Percentiles rank a stretch among this genome's conserved stretches.
phyloP scores from a whole-genome alignment of 2,797 vertebrate genomes.

The Enteromius thamalakanensis region DNA sequence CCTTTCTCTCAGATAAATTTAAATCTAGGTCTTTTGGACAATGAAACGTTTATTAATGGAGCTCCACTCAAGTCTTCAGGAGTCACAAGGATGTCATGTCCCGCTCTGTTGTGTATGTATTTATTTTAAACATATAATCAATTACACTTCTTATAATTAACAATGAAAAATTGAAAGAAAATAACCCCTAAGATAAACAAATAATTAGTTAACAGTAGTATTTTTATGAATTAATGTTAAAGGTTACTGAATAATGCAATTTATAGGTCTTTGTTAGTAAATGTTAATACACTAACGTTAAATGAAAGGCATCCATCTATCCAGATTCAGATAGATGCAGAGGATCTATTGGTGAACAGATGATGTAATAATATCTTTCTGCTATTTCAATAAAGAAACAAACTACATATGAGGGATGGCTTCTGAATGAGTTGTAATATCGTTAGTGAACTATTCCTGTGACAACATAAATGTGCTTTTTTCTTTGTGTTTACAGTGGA shows the following conservation, averaged over 20 bases:
- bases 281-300: background rate
- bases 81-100: slow-evolving; percentile 87
- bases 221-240: background rate
- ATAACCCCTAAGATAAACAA: background rate
- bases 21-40: slow-evolving; percentile 76
- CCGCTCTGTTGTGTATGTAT: slow-evolving; percentile 87
- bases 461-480: background rate
- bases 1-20: slow-evolving; percentile 72
- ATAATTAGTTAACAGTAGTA: background rate
- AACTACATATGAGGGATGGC: background rate
- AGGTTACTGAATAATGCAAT: background rate
- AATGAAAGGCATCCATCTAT: background rate
- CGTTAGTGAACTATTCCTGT: background rate
- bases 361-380: background rate
- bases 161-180: background rate
- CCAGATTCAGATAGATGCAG: background rate
- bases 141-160: background rate
- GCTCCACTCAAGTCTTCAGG: slow-evolving; percentile 85
- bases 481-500: slow-evolving; percentile 76
- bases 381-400: background rate
- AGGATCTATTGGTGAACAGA: background rate
- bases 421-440: background rate
- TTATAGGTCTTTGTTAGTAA: background rate
- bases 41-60: slow-evolving; percentile 89
- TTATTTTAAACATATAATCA: background rate